Conservation (phyloP, 2,113 vertebrate species). For the Myiagra hebetior region DNA sequence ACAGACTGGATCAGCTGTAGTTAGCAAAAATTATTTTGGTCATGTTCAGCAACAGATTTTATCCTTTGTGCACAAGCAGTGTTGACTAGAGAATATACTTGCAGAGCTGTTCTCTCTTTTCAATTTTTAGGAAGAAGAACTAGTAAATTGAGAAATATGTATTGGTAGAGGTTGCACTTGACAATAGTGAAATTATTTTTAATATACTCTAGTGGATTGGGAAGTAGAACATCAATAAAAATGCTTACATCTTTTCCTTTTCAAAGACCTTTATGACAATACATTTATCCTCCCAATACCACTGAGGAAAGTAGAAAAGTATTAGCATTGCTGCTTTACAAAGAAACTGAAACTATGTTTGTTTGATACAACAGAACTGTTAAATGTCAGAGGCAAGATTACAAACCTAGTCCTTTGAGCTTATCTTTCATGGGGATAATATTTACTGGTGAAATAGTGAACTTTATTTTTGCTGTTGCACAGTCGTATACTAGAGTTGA, state of each 20-base stretch:
- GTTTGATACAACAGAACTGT: background rate
- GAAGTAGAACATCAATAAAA: constrained; percentile 5
- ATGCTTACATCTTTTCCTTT: background rate
- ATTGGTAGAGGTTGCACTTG: background rate
- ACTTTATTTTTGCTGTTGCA: background rate
- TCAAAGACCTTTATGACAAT: constrained; percentile 3
- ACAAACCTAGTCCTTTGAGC: background rate
- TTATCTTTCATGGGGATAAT: background rate
- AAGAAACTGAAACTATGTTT: background rate
- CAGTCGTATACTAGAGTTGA: background rate
- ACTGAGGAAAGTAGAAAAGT: background rate
- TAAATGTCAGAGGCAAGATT: constrained; percentile 10
- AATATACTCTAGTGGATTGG: background rate
- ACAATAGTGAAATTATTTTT: constrained; percentile 27
- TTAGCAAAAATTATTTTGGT: background rate
- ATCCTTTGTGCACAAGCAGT: background rate
- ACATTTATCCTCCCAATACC: background rate
- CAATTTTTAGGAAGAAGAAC: background rate
- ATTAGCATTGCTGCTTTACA: background rate
- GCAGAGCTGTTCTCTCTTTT: background rate
- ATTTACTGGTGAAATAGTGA: background rate
- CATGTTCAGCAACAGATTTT: background rate
- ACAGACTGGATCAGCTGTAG: background rate
- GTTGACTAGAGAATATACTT: background rate
- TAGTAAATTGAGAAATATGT: background rate